These are phyloP conservation scores for Daboia siamensis DNA, from an alignment of 2,113 vertebrate species.

Conservation along the genomic window DNA sequence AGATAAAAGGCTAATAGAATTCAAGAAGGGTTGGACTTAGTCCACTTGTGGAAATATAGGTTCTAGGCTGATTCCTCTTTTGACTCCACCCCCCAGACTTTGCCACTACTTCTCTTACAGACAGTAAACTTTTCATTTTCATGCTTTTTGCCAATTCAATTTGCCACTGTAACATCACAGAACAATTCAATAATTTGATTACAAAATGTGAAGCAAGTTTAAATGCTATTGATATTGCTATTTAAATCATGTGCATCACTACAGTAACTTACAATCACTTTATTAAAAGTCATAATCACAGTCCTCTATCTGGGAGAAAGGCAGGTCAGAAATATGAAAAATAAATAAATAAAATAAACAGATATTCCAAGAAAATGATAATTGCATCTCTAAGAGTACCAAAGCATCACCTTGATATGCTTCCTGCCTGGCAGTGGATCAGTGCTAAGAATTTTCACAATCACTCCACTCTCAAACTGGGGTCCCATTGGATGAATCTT, in stretches of 20 bases:
- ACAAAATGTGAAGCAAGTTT: not conserved
- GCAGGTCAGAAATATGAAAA: not conserved
- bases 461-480: constrained; percentile 87
- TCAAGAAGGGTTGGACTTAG: not conserved
- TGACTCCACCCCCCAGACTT: too few relatives aligned
- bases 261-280: not conserved
- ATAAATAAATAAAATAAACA: not conserved
- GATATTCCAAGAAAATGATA: constrained; percentile 42
- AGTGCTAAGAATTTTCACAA: constrained; percentile 85
- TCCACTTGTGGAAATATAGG: not conserved
- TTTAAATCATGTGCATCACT: constrained; percentile 3
- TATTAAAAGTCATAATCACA: constrained; percentile 30
- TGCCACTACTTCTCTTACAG: too few relatives aligned
- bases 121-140: not conserved
- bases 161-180: not conserved
- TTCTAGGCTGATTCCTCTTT: too few relatives aligned
- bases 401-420: constrained; percentile 80
- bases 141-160: not conserved
- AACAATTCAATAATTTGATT: not conserved
- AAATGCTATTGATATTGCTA: not conserved
- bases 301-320: not conserved
- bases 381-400: constrained; percentile 48
- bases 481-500: constrained; percentile 76
- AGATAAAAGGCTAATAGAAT: not conserved
- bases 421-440: constrained; percentile 86